Base-by-base conservation (phyloP, 2,888 invertebrate species). In the Argyresthia goedartella region DNA sequence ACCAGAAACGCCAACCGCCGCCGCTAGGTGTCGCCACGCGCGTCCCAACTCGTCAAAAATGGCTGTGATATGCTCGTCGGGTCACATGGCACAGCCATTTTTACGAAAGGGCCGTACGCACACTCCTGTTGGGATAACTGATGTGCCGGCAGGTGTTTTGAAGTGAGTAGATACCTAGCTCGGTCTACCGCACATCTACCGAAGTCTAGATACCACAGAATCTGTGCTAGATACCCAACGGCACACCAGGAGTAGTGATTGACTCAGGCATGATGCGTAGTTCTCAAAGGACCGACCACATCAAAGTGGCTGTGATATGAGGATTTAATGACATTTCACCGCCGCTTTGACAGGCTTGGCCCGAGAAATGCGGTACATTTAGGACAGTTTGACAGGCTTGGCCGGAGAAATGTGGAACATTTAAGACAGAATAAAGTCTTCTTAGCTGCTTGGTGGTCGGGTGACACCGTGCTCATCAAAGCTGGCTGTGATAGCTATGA, bases 271-370 rank as follows among this genome's bases (percentile, higher is more conserved):
- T 25, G 25, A 25, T 25, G 25, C 25, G 50, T 55, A 52, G 51
- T 59, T 73, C 75, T 75, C 82, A 73, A 73, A 78, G 87, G 86
- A 89, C 91, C 91, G 88, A 93, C 92, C 92, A 93, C 93, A 94
- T 95, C 95, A 96, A 96, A 96, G 94, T 95, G 95, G 96, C 96
- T 96, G 96, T 96, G 96, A 96, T 96, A 95, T 94, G 95, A 91
- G 70, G 72, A 6, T 73, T 61, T 78, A 80, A 64, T 68, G 60
- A 88, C 90, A 92, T 92, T 92, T 93, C 95, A 95, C 95, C 90
- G 89, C 94, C 94, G 91, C 92, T 93, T 95, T 94, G 94, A 93
- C 90, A 91, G 90, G 87, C 86, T 88, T 89, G 91, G 89, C 89
- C 87, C 82, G 87, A 87, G 84, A 78, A 77, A 65, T 16, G 46